A percentile compares a stretch with the other conserved stretches of the same genome.
phyloP scores from a whole-genome alignment of 2,888 invertebrate genomes.

The Zygogramma bicolorata region DNA sequence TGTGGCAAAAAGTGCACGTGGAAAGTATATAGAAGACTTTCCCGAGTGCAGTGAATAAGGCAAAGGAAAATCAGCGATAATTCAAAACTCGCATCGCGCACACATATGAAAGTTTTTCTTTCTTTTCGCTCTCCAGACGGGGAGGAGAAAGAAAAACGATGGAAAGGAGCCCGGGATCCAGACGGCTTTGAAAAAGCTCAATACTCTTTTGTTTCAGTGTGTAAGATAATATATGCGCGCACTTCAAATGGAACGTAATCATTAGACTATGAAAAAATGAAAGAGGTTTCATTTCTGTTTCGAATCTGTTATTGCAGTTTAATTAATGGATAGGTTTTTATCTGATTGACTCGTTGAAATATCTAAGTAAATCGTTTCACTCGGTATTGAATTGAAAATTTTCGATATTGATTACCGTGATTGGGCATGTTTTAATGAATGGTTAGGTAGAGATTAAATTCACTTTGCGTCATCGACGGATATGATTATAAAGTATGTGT shows the following conservation, averaged over 20 bases:
- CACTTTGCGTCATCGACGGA: not conserved
- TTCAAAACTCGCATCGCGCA: constrained; percentile 34
- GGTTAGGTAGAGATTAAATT: not conserved
- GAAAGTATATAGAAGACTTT: constrained; percentile 4
- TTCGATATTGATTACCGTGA: not conserved
- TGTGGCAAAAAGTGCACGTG: constrained; percentile 8
- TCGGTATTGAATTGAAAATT: not conserved
- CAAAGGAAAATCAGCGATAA: constrained; percentile 46
- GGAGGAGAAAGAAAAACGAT: constrained; percentile 39
- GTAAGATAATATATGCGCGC: constrained; percentile 52
- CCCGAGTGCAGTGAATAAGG: constrained; percentile 21
- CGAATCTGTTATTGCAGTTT: constrained; percentile 29
- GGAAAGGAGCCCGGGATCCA: constrained; percentile 42
- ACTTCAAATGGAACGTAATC: constrained; percentile 47
- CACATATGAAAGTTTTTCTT: constrained; percentile 43
- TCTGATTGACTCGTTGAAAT: constrained; percentile 22
- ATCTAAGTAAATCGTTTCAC: constrained; percentile 16
- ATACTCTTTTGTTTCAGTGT: constrained; percentile 52
- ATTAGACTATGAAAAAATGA: constrained; percentile 44
- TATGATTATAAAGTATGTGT: too few species aligned
- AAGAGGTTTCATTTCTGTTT: constrained; percentile 35
- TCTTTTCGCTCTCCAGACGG: constrained; percentile 41
- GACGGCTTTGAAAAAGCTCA: constrained; percentile 44
- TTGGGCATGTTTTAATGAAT: not conserved
- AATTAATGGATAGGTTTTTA: constrained; percentile 32